phyloP scores from a whole-genome alignment of 2,113 vertebrate genomes.

The Psittacula cyanocephala region DNA sequence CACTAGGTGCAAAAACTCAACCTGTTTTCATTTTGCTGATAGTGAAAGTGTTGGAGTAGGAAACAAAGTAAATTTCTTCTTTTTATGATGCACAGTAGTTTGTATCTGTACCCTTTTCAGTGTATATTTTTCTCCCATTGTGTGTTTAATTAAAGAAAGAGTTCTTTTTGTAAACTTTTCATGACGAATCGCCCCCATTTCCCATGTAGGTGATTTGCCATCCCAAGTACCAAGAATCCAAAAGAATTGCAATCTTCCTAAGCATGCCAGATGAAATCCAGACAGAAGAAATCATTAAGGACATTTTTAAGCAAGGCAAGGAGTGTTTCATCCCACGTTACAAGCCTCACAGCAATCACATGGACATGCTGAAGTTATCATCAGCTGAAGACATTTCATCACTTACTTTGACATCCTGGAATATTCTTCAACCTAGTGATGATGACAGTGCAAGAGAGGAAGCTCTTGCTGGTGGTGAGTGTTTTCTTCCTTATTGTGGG shows the following conservation, averaged over 20 bases:
- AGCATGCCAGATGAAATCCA: constrained; percentile 91
- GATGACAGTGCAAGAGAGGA: constrained; percentile 81
- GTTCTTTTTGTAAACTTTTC: neutral
- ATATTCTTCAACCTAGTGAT: constrained; percentile 86
- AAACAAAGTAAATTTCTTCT: neutral
- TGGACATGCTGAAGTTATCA: constrained; percentile 90
- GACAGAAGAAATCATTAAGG: constrained; percentile 85
- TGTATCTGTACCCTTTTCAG: neutral
- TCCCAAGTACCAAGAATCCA: constrained; percentile 79
- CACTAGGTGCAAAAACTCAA: neutral
- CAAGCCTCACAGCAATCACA: constrained; percentile 78
- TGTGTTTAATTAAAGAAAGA: neutral
- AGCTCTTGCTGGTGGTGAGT: constrained; percentile 83
- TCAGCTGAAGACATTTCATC: constrained; percentile 81
- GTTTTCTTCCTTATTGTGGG: neutral
- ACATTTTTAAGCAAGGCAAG: constrained; percentile 85
- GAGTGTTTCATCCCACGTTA: constrained; percentile 92
- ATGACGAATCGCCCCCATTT: neutral
- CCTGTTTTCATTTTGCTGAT: neutral
- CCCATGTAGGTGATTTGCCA: constrained; percentile 81
- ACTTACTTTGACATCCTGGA: constrained; percentile 89
- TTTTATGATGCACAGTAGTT: neutral
- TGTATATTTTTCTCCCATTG: neutral
- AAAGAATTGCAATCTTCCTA: constrained; percentile 88
- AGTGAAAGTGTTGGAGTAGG: neutral